A percentile compares a stretch with the other conserved stretches of the same genome.
phyloP scores from a whole-genome alignment of 1,140 invertebrate species.

The Formica selysi region DNA sequence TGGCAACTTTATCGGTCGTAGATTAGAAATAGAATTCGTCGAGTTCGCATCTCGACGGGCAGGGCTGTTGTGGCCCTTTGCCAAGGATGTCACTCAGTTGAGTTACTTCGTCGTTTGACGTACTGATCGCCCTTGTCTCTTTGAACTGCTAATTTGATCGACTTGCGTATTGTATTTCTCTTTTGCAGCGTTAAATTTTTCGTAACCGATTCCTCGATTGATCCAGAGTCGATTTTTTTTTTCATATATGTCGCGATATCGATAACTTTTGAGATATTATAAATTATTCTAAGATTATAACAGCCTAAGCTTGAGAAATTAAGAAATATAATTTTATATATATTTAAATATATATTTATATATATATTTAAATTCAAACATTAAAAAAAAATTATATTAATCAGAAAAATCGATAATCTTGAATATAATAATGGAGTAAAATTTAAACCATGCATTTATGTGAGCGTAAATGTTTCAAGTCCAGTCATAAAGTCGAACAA shows the following conservation, averaged over 20 bases:
- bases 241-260: not conserved
- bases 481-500: not conserved
- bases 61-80: conserved; percentile 74
- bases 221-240: not conserved
- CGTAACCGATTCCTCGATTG: not conserved
- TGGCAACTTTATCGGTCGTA: conserved; percentile 68
- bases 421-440: not conserved
- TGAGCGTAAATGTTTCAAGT: not conserved
- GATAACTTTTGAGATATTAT: not conserved
- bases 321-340: not conserved
- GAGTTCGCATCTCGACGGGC: conserved; percentile 68
- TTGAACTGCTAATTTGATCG: conserved; percentile 50
- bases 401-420: not conserved
- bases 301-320: not conserved
- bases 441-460: not conserved
- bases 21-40: conserved; percentile 76
- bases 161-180: not conserved
- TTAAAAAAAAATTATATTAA: not conserved
- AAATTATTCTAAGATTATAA: not conserved
- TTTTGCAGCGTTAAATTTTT: conserved; percentile 41
- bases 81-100: conserved; percentile 78
- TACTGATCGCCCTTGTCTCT: conserved; percentile 64
- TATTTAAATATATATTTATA: too few species aligned
- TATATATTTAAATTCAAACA: not conserved
- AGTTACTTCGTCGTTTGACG: conserved; percentile 70